Conservation (phyloP, 2,797 vertebrate species). For the Poliocrania exsul region DNA sequence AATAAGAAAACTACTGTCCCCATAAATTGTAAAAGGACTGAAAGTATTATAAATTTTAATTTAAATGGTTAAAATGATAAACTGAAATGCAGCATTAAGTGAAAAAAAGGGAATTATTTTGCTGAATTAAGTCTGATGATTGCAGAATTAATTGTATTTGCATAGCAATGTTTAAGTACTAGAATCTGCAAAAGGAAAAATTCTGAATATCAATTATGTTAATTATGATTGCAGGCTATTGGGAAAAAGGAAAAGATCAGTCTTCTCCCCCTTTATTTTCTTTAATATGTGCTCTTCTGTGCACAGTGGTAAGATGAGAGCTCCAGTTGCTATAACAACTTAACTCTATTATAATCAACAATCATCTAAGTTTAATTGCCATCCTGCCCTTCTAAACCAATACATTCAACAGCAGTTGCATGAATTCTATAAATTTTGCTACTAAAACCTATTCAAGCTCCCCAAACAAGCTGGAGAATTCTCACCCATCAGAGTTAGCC, state of each 20-base stretch:
- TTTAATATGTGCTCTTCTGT: not conserved
- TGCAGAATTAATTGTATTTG: conserved; percentile 45
- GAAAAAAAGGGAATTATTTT: not conserved
- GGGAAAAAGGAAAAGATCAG: not conserved
- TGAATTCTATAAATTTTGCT: not conserved
- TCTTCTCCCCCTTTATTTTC: not conserved
- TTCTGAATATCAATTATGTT: conserved; percentile 17
- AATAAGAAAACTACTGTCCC: not conserved
- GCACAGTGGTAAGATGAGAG: not conserved
- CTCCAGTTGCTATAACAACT: conserved; percentile 62
- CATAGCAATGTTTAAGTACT: not conserved
- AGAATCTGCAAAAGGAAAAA: not conserved
- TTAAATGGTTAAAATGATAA: not conserved
- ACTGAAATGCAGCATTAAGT: not conserved
- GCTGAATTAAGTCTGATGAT: not conserved
- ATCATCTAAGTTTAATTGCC: conserved; percentile 38
- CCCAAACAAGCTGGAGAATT: not conserved
- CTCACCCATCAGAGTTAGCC: not conserved
- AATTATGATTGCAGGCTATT: conserved; percentile 19
- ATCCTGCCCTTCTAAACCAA: conserved; percentile 13
- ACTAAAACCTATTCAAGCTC: not conserved
- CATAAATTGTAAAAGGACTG: not conserved
- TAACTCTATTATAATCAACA: conserved; percentile 45
- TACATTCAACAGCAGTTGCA: not conserved
- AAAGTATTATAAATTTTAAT: not conserved